Evolutionary conservation across 2,888 invertebrate genomes (phyloP), one percentile per base, ranked within the genome.

Genomic region (Camponotus fellah): DNA sequence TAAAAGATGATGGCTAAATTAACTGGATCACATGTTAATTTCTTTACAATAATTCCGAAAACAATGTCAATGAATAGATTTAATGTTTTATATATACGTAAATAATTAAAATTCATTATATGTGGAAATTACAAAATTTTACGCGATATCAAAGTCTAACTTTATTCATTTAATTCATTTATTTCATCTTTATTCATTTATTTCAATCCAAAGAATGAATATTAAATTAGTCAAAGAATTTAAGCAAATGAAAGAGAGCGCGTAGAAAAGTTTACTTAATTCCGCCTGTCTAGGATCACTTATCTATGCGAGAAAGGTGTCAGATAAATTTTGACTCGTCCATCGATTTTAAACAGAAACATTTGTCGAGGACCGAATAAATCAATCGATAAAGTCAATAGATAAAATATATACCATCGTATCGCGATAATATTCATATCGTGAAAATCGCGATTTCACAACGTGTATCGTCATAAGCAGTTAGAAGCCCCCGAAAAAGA

Each of bases 361-460:
- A 14, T 68, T 49, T 17, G n/a, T 43, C 75, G 53, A 64, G 26
- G 14, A 17, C 10, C 21, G 21, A 14, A 64, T 49, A 14, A 14
- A 49, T 49, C 21, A 64, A 17, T 14, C 21, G n/a, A 4, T 3
- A 2, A 34, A 37, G n/a, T n/a, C n/a, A n/a, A n/a, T n/a, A n/a
- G n/a, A n/a, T n/a, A n/a, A n/a, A n/a, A n/a, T n/a, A n/a, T n/a
- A 34, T 62, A 14, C 10, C 64, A 34, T 26, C 14, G 14, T 46
- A 32, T 34, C 14, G 12, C 43, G 43, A 79, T 46, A 68, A 58
- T 34, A 58, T 17, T 32, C 43, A 46, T 46, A 8, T 79, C 34
- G 6, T 60, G 34, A 79, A 79, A 79, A 69, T 60, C 34, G 8
- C 21, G 12, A 60, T 79, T 69, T 79, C 60, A 34, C 34, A 79